Base-by-base conservation (phyloP, 2,888 invertebrate genomes). In the Carabus problematicus region DNA sequence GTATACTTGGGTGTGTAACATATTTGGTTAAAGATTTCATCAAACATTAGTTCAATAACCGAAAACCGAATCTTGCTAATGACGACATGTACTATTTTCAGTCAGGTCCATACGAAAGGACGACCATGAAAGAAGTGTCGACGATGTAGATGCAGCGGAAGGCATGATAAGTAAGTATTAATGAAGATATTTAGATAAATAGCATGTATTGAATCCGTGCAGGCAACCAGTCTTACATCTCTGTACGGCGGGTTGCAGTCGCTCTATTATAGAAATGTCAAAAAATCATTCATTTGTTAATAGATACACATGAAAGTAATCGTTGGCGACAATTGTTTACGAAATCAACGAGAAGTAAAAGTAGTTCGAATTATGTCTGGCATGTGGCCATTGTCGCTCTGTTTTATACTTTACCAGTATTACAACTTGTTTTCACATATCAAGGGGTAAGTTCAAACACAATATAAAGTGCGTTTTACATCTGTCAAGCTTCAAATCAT, bases 381-480 rank as follows among this genome's bases (percentile, higher is more conserved):
- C 92, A 89, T 75, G 87, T 90, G 0, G 78, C 90, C 6, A 94
- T 92, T 0, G 88, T 95, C 42, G 90, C 93, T 0, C 87, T 94
- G 19, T 95, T 95, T 77, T 95, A 95, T 80, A 89, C 91, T 0
- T 82, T 95, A 69, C 95, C 95, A 0, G 95, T 94, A 0, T 86
- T 94, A 0, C 95, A 95, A 76, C 83, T 95, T 11, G 90, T 95
- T 7, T 84, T 92, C 56, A 92, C 91, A 0, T 93, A 94, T 76
- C 93, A 94, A 77, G 83, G 84, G 82, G 91, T 86, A 74, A 82
- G 82, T 78, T n/a, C n/a, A n/a, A n/a, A n/a, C n/a, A n/a, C 52
- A n/a, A 42, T 43, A 29, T 29, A 29, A 3, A 29, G 29, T 6
- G 6, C 29, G n/a, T n/a, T n/a, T n/a, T n/a, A n/a, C n/a, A n/a